phyloP scores from a whole-genome alignment of 92 coral and sea anemone genomes.

The Hydrozoanthus gracilis region DNA sequence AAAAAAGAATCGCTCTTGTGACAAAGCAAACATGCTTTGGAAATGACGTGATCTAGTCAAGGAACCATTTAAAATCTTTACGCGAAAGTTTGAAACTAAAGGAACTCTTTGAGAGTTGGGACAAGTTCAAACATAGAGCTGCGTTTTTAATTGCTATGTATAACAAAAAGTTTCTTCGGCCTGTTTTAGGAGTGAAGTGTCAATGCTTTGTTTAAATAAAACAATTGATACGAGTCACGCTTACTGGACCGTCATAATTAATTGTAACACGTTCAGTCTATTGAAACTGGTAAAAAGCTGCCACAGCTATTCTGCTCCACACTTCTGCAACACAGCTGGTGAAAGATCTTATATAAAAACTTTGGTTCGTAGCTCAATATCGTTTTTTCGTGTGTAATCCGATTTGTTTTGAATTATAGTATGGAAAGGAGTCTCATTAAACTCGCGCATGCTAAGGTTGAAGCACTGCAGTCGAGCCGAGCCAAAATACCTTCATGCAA shows the following conservation, averaged over 20 bases:
- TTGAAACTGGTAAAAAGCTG: neutral
- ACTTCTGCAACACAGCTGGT: slow-evolving; percentile 26
- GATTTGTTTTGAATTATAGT: neutral
- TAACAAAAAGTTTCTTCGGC: slow-evolving; percentile 16
- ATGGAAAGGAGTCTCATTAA: slow-evolving; percentile 22
- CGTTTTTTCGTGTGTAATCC: neutral
- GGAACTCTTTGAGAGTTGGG: neutral
- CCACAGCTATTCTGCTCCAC: neutral
- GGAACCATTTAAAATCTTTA: neutral
- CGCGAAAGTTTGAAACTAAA: too few species aligned
- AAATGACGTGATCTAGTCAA: neutral
- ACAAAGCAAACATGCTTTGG: slow-evolving; percentile 9
- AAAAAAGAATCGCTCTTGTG: slow-evolving; percentile 1
- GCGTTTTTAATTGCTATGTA: slow-evolving; percentile 1
- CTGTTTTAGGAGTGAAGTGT: slow-evolving; percentile 23
- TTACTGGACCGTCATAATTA: neutral
- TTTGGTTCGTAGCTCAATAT: neutral
- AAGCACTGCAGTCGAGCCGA: slow-evolving; percentile 5
- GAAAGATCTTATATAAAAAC: neutral
- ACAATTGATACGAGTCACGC: slow-evolving; percentile 12
- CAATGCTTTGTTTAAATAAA: slow-evolving; percentile 28
- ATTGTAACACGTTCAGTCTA: slow-evolving; percentile 2
- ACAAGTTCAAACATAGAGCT: neutral
- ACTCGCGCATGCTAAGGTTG: slow-evolving; percentile 21
- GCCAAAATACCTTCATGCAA: slow-evolving; percentile 34